Evolutionary conservation across 2,797 vertebrate species (phyloP), one percentile per base, ranked within the genome.

Genomic region (Coluber constrictor): DNA sequence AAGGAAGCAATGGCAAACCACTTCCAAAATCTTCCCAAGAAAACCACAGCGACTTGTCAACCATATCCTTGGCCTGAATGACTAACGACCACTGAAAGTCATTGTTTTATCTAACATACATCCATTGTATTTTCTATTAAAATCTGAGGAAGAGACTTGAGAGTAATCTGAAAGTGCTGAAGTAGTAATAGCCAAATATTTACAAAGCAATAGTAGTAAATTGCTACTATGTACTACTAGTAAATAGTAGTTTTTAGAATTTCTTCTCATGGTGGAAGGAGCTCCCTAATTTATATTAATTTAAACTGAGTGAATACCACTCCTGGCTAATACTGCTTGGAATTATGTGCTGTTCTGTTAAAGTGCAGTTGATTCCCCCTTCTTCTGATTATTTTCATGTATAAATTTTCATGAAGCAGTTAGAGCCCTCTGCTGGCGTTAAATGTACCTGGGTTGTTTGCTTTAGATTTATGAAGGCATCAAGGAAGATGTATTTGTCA

Each of bases 381-480:
- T 18, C 9, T 2, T 86, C 29, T 54, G 74, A 86, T 83, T 56
- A 70, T 70, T 70, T 29, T 55, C 27, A 23, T 56, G 57, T 51
- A 56, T 86, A 90, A n/a, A 79, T 88, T 1, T 1, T 27, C 47
- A 90, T 91, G 74, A 90, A 43, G 32, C 87, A 1, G 55, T 32
- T 90, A 66, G 55, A 92, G 93, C 23, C 12, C 27, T 95, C 89
- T 95, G 47, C 70, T 1, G 0, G 43, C 57, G 1, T 13, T 94
- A n/a, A 9, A 5, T 12, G 27, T 32, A 88, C 54, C 1, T 3
- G n/a, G 47, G 92, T 51, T 74, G 92, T 87, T 60, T 89, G 0
- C 15, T 70, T 70, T 70, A 13, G n/a, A 0, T 87, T 94, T 93
- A 95, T 20, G 25, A 32, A 25, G 56, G 1, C 47, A 10, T 70